Evolutionary conservation across 2,797 vertebrate species (phyloP).

Genomic region (Borostomias antarcticus): DNA sequence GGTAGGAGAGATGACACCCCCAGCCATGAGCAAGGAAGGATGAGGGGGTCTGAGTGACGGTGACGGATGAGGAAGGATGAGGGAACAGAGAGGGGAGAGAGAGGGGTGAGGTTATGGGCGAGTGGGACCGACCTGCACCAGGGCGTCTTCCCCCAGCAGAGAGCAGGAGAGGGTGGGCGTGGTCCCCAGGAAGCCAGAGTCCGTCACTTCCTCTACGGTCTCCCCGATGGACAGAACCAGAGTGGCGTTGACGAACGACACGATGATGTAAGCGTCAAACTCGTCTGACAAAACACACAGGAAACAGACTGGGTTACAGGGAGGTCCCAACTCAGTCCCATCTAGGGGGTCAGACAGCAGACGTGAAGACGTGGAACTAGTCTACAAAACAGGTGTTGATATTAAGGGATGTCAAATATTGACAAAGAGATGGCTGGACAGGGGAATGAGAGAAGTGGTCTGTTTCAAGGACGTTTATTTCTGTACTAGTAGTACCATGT

Average conservation of each 20-base stretch:
- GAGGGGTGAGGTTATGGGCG: background rate
- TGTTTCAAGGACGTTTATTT: background rate
- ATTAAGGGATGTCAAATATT: conserved; percentile 19
- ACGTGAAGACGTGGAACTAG: background rate
- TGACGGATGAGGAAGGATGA: background rate
- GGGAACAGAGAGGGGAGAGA: background rate
- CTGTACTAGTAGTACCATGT: no score
- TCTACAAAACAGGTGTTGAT: no score
- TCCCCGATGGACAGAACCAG: conserved; percentile 96
- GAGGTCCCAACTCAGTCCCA: no score
- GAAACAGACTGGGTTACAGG: background rate
- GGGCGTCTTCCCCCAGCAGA: conserved; percentile 92
- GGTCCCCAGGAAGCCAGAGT: conserved; percentile 96
- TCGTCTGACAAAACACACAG: no score
- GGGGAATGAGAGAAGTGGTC: no score
- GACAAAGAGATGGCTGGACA: background rate
- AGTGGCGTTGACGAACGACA: conserved; percentile 98
- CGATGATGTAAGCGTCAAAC: conserved; percentile 98
- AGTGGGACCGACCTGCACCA: conserved; percentile 87
- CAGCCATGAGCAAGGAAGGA: no score
- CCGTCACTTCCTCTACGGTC: conserved; percentile 98
- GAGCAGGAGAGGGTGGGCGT: conserved; percentile 98
- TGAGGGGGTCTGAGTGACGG: no score
- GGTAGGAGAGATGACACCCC: no score
- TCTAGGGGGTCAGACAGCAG: background rate